Conservation (phyloP, 1,140 invertebrate species). For the Hypsibius dujardini region DNA sequence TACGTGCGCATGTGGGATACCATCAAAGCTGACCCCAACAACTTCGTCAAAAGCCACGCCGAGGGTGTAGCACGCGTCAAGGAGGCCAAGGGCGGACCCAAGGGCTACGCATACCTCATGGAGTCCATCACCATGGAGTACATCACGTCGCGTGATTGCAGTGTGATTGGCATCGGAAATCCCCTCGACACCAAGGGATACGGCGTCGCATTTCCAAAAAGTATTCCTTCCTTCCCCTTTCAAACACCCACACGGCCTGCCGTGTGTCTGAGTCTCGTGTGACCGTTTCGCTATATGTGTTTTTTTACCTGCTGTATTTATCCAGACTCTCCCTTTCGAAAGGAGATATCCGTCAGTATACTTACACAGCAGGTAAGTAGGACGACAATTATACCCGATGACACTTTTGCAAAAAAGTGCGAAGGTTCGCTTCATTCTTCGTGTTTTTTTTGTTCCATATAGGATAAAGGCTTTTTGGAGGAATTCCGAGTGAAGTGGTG, state of each 20-base stretch:
- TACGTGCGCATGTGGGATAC: slow-evolving; percentile 26
- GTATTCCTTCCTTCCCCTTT: slow-evolving; percentile 35
- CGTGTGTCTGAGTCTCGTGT: too few species aligned
- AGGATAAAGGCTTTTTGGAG: slow-evolving; percentile 22
- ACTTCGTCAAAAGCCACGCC: slow-evolving; percentile 56
- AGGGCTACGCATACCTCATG: slow-evolving; percentile 57
- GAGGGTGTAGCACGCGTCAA: slow-evolving; percentile 65
- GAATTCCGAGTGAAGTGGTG: slow-evolving; percentile 22
- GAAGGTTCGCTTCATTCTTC: too few species aligned
- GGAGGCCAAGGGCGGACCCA: slow-evolving; percentile 26
- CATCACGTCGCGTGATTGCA: slow-evolving; percentile 51
- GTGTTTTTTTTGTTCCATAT: too few species aligned
- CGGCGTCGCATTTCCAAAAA: slow-evolving; percentile 53
- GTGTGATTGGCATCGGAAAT: slow-evolving; percentile 55
- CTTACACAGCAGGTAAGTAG: slow-evolving; percentile 26
- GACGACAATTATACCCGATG: slow-evolving; percentile 19
- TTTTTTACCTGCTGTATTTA: neutral
- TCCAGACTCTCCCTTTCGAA: slow-evolving; percentile 3
- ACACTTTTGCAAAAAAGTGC: slow-evolving; percentile 21
- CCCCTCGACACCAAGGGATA: slow-evolving; percentile 61
- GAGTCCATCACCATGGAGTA: slow-evolving; percentile 64
- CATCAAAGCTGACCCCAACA: slow-evolving; percentile 41
- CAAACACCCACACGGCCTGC: slow-evolving; percentile 13
- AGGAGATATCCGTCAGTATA: slow-evolving; percentile 13
- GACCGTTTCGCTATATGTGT: slow-evolving; percentile 2